Conservation (phyloP, 2,797 vertebrate genomes). For the Pseudomugil tenellus region DNA sequence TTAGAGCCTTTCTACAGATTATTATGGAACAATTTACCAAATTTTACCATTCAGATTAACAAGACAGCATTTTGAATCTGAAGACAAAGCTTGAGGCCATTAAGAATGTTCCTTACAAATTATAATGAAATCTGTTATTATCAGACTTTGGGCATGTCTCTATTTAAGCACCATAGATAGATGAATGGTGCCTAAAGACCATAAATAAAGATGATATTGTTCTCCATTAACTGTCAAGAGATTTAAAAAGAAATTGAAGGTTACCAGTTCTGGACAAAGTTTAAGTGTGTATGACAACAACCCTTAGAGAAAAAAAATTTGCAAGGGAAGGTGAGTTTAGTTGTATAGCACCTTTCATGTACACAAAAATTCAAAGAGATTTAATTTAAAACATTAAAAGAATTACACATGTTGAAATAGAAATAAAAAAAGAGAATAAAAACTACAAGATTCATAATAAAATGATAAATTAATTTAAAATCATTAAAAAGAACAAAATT, state of each 20-base stretch:
- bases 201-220: not conserved
- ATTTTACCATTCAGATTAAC: not conserved
- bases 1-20: not conserved
- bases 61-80: not conserved
- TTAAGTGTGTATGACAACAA: not conserved
- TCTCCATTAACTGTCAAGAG: not conserved
- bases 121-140: not conserved
- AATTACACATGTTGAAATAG: too few relatives aligned
- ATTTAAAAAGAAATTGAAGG: not conserved
- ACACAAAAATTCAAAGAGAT: too few relatives aligned
- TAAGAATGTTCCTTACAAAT: not conserved
- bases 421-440: too few relatives aligned
- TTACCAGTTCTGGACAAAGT: not conserved
- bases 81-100: not conserved
- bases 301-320: conserved; percentile 14
- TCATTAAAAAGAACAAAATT: too few relatives aligned
- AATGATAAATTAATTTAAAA: too few relatives aligned
- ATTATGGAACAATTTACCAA: conserved; percentile 8
- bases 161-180: too few relatives aligned
- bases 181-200: not conserved
- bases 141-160: not conserved
- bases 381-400: too few relatives aligned
- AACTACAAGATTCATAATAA: too few relatives aligned
- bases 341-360: too few relatives aligned
- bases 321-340: too few relatives aligned